A percentile compares a stretch with the other conserved stretches of the same genome.
Conservation (phyloP, 37 sponge, comb jelly and placozoan species). For the Cladorhizidae sp. region DNA sequence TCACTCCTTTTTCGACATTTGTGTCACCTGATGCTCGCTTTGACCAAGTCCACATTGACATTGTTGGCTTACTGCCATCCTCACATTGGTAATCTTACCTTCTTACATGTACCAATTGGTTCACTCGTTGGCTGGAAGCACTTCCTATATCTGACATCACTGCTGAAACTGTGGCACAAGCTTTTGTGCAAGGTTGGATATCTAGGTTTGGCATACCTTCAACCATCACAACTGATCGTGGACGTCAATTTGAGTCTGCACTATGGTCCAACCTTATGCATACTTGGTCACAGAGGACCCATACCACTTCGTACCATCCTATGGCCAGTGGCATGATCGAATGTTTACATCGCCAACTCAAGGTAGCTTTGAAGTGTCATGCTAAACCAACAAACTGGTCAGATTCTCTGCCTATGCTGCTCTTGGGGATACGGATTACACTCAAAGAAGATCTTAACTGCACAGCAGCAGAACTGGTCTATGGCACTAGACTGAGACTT, state of each 20-base stretch:
- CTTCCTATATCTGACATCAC: conserved; percentile 55
- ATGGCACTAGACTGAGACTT: conserved; percentile 73
- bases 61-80: conserved; percentile 70
- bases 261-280: conserved; percentile 46
- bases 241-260: conserved; percentile 54
- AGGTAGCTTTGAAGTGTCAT: conserved; percentile 50
- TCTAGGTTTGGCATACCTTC: conserved; percentile 62
- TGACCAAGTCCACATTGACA: conserved; percentile 49
- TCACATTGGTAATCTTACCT: conserved; percentile 56
- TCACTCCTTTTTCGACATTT: conserved; percentile 35
- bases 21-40: conserved; percentile 50
- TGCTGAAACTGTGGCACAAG: conserved; percentile 58
- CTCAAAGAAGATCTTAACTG: conserved; percentile 54
- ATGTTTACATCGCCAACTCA: conserved; percentile 64
- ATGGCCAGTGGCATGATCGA: conserved; percentile 65
- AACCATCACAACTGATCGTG: conserved; percentile 58
- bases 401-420: conserved; percentile 56
- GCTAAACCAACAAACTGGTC: conserved; percentile 49
- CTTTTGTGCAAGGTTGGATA: conserved; percentile 49
- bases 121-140: conserved; percentile 57
- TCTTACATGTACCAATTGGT: conserved; percentile 52
- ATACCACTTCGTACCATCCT: conserved; percentile 73
- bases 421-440: conserved; percentile 68
- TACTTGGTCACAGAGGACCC: conserved; percentile 29
- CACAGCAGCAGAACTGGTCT: conserved; percentile 72